A percentile compares a stretch with the other conserved stretches of the same genome.
Conservation (phyloP, 2,113 vertebrate species). For the Barnardius zonarius region DNA sequence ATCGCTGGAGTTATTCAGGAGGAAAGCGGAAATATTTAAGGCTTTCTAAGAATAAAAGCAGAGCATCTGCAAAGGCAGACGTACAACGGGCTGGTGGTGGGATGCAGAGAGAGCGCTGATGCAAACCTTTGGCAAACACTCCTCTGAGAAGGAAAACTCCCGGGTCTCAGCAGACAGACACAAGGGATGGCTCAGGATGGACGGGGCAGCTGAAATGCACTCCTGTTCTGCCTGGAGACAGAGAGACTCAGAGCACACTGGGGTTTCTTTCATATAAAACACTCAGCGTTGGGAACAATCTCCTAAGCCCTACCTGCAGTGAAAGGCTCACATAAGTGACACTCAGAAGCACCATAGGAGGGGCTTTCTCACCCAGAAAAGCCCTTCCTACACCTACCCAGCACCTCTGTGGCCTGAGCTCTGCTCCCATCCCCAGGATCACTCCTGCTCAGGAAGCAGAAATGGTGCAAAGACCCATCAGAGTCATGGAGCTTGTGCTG, state of each 20-base stretch:
- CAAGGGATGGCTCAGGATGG: not conserved
- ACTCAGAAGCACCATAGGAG: not conserved
- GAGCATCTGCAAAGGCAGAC: slow-evolving; percentile 58
- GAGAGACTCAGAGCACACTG: fast-evolving
- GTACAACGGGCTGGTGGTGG: not conserved
- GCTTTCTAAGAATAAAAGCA: slow-evolving; percentile 54
- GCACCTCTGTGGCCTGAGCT: not conserved
- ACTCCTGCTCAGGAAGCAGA: not conserved
- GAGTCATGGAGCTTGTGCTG: not conserved
- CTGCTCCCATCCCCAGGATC: not conserved
- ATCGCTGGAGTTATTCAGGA: not conserved
- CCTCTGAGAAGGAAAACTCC: not conserved
- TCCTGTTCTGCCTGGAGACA: not conserved
- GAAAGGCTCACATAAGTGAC: not conserved
- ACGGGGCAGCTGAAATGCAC: not conserved
- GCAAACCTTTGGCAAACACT: slow-evolving; percentile 34
- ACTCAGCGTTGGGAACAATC: not conserved
- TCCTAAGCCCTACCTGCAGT: not conserved
- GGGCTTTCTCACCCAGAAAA: not conserved
- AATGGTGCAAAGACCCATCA: not conserved
- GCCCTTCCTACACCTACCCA: not conserved
- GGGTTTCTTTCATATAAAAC: not conserved
- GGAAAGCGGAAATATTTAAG: slow-evolving; percentile 40
- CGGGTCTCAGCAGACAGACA: not conserved
- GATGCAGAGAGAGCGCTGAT: not conserved